A percentile compares a stretch with the other conserved stretches of the same genome.
phyloP scores from a whole-genome alignment of 2,113 vertebrate species.

The Rhagologus leucostigma region DNA sequence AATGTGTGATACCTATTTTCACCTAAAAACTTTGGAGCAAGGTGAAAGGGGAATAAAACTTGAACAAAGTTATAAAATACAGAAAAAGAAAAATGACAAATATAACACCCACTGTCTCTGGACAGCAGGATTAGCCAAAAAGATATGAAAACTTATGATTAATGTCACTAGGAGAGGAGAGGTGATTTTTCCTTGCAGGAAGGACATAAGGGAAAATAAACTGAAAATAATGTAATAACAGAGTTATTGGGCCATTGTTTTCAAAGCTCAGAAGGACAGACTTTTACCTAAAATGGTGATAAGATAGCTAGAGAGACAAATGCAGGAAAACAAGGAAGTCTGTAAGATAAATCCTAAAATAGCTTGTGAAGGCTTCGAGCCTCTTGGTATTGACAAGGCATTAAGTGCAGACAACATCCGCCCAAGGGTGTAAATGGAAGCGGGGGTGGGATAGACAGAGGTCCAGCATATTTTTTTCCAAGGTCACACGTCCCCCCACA shows the following conservation, averaged over 20 bases:
- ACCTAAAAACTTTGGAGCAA: neutral
- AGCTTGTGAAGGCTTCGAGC: neutral
- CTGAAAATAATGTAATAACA: neutral
- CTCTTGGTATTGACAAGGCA: neutral
- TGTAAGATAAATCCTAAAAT: conserved; percentile 36
- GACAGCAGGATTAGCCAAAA: neutral
- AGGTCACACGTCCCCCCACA: neutral
- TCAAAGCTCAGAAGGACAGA: neutral
- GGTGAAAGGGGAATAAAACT: neutral
- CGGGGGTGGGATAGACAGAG: neutral
- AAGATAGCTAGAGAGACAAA: neutral
- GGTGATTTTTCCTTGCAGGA: neutral
- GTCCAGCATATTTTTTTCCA: neutral
- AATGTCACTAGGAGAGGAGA: neutral
- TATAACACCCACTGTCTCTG: neutral
- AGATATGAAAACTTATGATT: neutral
- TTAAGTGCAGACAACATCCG: neutral
- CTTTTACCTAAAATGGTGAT: conserved; percentile 13
- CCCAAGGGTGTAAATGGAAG: neutral
- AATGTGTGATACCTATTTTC: neutral
- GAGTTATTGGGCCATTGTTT: neutral
- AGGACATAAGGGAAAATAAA: neutral
- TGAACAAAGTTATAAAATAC: neutral
- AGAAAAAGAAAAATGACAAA: neutral
- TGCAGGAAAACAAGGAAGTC: conserved; percentile 15